These are phyloP conservation scores for Botia almorhae DNA, from an alignment of 2,797 vertebrate genomes.

Conservation along the genomic window DNA sequence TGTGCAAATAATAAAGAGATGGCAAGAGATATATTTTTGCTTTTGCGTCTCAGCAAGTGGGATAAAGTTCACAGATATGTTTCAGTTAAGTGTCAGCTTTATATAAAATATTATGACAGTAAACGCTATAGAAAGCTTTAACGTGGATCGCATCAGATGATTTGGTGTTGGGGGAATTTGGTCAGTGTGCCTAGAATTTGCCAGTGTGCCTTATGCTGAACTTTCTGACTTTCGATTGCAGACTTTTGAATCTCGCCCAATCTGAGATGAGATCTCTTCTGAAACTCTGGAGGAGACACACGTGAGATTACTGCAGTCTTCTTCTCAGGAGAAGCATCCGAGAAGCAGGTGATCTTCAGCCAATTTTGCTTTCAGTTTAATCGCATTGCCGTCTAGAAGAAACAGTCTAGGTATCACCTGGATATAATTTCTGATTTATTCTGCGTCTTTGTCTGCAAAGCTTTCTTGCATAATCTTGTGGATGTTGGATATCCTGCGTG, in stretches of 20 bases:
- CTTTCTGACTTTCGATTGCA: not conserved
- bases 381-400: not conserved
- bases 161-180: not conserved
- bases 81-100: not conserved
- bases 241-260: not conserved
- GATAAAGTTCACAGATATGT: not conserved
- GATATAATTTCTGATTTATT: not conserved
- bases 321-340: slow-evolving; percentile 11
- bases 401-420: not conserved
- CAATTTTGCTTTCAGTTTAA: slow-evolving; percentile 19
- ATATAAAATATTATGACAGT: not conserved
- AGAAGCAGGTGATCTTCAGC: not conserved
- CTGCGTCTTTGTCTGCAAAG: not conserved
- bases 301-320: not conserved
- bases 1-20: slow-evolving; percentile 10
- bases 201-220: not conserved
- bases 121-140: not conserved
- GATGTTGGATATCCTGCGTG: no score
- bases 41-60: not conserved
- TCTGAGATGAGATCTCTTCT: not conserved
- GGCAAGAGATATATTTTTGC: not conserved
- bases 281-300: not conserved
- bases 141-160: not conserved
- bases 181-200: not conserved
- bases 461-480: not conserved